Base-by-base conservation (phyloP, 2,888 invertebrate species). In the Spodoptera exigua region DNA sequence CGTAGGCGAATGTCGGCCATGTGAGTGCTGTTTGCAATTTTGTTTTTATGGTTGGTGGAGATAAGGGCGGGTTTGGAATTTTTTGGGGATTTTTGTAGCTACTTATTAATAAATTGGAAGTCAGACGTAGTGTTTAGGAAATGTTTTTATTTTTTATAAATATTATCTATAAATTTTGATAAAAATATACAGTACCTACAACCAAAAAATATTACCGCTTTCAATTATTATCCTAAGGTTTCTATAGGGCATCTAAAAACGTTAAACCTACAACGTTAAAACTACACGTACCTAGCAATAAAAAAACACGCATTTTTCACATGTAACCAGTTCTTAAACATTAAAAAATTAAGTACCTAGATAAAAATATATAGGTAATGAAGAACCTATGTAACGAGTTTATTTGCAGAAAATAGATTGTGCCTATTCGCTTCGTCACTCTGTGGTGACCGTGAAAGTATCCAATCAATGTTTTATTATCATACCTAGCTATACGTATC, bases 1-100 rank as follows among this genome's bases (percentile, higher is more conserved):
- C 81, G 92, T 91, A 87, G 91, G 91, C 83, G 91, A 84, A 78
- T 76, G 80, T 80, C 82, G 81, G 84, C 88, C 90, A 89, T 91
- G 91, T 92, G 90, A 87, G 77, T 85, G 79, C 67, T 84, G 82
- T 87, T 87, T 81, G 86, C 83, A 85, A 82, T 83, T 79, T 80
- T 85, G 85, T 87, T 87, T 87, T 86, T 86, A 84, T 80, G 81
- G 74, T 78, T 72, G 76, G 73, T 74, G 69, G 81, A 85, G 90
- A 89, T 83, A 85, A 79, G 78, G 83, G 79, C 78, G 72, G 79
- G 72, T 81, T 81, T 82, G 59, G 17, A 57, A 55, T 45, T 61
- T 57, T 62, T 51, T 39, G 62, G 51, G 52, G 12, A 54, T 18
- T 13, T 27, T 34, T 21, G 27, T 48, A 55, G 41, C 32, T 5